These are phyloP conservation scores for Anguilla pacifica DNA, from an alignment of 2,797 vertebrate genomes.

Conservation along the genomic window DNA sequence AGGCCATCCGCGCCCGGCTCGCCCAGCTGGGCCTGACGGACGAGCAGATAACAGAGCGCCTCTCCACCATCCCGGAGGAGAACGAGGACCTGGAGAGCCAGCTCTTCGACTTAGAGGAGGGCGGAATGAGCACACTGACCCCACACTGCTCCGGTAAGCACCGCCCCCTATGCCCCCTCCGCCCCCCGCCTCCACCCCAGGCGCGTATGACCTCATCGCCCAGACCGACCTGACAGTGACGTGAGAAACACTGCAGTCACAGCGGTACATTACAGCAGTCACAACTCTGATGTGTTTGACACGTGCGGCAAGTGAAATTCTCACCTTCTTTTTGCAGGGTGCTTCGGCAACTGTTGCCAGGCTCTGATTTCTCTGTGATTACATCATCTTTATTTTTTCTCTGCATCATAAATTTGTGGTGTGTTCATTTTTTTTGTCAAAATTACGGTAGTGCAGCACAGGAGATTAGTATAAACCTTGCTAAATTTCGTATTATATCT, in stretches of 20 bases:
- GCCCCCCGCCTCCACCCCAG: constrained; percentile 24
- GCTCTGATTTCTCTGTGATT: background rate
- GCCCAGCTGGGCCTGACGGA: constrained; percentile 49
- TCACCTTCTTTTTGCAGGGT: background rate
- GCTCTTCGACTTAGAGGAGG: constrained; percentile 41
- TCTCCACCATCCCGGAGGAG: constrained; percentile 75
- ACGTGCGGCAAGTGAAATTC: background rate
- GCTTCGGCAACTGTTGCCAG: background rate
- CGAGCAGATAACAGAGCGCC: constrained; percentile 42
- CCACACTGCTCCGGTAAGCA: constrained; percentile 59
- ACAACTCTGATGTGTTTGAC: background rate
- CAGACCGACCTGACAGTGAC: constrained; percentile 5
- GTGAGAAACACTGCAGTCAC: background rate
- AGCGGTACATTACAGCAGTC: background rate
- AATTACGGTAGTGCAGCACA: background rate
- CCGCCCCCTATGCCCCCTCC: constrained; percentile 31
- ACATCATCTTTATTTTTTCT: background rate
- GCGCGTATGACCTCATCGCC: constrained; percentile 35
- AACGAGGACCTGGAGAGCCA: constrained; percentile 59
- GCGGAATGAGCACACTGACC: constrained; percentile 32
- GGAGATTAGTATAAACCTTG: background rate
- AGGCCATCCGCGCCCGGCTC: constrained; percentile 40
- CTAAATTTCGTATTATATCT: background rate
- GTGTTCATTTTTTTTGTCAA: background rate
- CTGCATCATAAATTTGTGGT: background rate